phyloP scores from a whole-genome alignment of 2,888 invertebrate species.

The Acutogordius australiensis region DNA sequence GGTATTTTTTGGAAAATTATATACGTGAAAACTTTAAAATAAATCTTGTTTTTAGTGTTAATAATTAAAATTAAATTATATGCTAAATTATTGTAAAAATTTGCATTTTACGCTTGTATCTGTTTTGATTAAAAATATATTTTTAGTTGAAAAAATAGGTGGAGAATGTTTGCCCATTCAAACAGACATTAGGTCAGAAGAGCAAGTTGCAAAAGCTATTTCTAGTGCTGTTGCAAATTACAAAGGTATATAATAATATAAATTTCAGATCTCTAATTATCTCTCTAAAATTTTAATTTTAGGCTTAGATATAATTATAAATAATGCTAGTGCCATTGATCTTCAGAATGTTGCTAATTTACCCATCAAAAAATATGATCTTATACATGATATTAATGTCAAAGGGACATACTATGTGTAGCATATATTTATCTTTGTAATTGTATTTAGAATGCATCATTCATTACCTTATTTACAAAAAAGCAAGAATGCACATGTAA shows the following conservation, averaged over 20 bases:
- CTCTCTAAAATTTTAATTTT: background rate
- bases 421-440: background rate
- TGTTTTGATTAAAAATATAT: too few species aligned
- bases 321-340: constrained; percentile 9
- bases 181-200: constrained; percentile 57
- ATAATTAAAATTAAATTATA: too few species aligned
- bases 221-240: constrained; percentile 19
- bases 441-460: constrained; percentile 44
- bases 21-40: background rate
- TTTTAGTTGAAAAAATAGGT: constrained; percentile 43
- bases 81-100: too few species aligned
- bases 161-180: constrained; percentile 56
- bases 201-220: constrained; percentile 29
- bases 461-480: constrained; percentile 54
- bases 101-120: background rate
- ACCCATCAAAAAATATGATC: background rate
- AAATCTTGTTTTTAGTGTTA: too few species aligned
- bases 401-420: background rate
- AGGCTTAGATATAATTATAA: background rate
- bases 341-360: background rate
- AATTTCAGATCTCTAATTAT: background rate
- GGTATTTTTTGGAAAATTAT: background rate
- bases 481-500: constrained; percentile 56
- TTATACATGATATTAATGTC: constrained; percentile 1
- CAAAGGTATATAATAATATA: background rate